Conservation (phyloP, 1,140 invertebrate species). For the Ridgeia piscesae region DNA sequence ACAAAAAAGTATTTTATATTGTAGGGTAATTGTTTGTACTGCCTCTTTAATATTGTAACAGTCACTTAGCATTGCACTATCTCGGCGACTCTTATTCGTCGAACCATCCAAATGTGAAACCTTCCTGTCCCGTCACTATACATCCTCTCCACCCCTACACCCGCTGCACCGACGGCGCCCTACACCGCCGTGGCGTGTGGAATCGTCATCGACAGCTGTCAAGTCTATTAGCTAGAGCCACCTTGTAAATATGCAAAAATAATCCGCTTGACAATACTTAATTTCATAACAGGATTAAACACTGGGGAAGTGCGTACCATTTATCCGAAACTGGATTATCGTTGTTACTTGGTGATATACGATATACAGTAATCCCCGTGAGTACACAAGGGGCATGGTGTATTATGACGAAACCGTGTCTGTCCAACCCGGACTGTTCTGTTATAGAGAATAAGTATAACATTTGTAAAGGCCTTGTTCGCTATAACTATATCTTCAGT, state of each 20-base stretch:
- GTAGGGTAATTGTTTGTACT: too few relatives aligned
- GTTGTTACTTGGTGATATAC: neutral
- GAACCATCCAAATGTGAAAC: too few relatives aligned
- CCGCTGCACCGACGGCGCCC: too few relatives aligned
- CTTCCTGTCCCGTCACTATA: too few relatives aligned
- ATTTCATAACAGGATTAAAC: neutral
- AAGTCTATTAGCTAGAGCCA: neutral
- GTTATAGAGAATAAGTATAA: too few relatives aligned
- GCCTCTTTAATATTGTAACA: too few relatives aligned
- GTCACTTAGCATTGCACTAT: neutral
- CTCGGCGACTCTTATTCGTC: neutral
- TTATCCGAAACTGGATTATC: neutral
- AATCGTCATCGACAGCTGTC: neutral
- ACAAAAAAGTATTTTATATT: too few relatives aligned
- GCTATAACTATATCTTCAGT: too few relatives aligned
- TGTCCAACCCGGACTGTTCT: too few relatives aligned
- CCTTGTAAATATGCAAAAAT: neutral
- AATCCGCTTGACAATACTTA: slow-evolving; percentile 5
- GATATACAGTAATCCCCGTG: neutral
- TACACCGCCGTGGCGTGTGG: neutral
- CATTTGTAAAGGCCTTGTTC: neutral
- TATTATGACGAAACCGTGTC: neutral
- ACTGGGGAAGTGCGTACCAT: neutral
- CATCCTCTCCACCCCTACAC: too few relatives aligned
- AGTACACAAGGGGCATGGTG: neutral